Conservation (phyloP, 2,113 vertebrate genomes). For the Grus americana region DNA sequence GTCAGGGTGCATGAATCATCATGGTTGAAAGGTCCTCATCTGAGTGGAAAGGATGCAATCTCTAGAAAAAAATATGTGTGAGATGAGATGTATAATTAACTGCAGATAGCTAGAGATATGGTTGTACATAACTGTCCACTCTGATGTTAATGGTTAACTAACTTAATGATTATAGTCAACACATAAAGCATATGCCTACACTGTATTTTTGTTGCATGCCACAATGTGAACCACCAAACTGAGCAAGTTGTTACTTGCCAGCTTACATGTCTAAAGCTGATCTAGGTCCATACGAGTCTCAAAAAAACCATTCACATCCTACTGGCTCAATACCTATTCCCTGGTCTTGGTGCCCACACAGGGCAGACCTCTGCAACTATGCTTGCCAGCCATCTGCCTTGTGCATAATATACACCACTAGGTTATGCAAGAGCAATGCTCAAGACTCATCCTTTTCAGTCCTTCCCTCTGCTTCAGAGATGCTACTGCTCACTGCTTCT, state of each 20-base stretch:
- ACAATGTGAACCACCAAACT: not conserved
- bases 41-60: slow-evolving; percentile 1
- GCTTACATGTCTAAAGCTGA: not conserved
- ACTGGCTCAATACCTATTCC: not conserved
- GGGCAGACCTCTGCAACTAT: not conserved
- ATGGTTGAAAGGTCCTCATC: not conserved
- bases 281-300: not conserved
- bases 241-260: not conserved
- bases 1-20: not conserved
- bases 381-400: not conserved
- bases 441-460: not conserved
- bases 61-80: not conserved
- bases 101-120: not conserved
- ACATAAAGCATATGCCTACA: not conserved
- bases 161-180: not conserved
- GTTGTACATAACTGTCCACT: not conserved
- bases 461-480: not conserved
- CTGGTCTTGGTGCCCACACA: not conserved
- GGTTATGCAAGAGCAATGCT: not conserved
- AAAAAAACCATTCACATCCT: not conserved
- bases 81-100: slow-evolving; percentile 1
- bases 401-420: not conserved
- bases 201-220: not conserved
- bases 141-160: not conserved
- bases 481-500: not conserved